A percentile compares a stretch with the other conserved stretches of the same genome.
Evolutionary conservation across 2,888 invertebrate species (phyloP).

Genomic region (Himalopsyche japonica): DNA sequence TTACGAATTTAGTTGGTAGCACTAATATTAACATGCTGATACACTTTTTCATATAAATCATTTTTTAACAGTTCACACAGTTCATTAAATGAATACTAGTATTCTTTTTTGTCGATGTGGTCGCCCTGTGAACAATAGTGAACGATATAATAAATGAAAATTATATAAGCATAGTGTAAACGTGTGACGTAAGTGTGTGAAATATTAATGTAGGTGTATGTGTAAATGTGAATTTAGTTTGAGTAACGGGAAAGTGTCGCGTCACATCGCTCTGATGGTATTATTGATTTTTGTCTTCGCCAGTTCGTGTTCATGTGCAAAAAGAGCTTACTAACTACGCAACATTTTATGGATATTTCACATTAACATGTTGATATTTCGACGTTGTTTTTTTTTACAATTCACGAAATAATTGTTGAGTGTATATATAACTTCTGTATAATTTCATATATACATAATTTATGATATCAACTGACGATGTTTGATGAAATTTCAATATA

Average conservation of each 20-base stretch:
- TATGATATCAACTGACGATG: too few species aligned
- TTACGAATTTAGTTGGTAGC: too few species aligned
- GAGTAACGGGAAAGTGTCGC: conserved; percentile 30
- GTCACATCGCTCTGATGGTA: conserved; percentile 22
- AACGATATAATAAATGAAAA: not conserved
- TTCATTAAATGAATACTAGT: too few species aligned
- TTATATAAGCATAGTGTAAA: conserved; percentile 16
- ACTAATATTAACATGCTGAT: too few species aligned
- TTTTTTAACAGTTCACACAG: too few species aligned
- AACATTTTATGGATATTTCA: not conserved
- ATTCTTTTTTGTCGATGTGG: not conserved
- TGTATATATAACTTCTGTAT: too few species aligned
- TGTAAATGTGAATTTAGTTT: conserved; percentile 34
- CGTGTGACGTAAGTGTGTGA: conserved; percentile 4
- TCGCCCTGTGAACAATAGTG: not conserved
- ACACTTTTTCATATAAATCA: too few species aligned
- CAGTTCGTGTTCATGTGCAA: not conserved
- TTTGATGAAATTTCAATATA: too few species aligned
- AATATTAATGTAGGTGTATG: not conserved
- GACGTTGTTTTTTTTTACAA: too few species aligned
- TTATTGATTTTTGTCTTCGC: conserved; percentile 33
- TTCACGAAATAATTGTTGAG: too few species aligned
- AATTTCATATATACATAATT: too few species aligned
- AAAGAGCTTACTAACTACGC: not conserved
- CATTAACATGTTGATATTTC: not conserved